Evolutionary conservation across 2,797 vertebrate genomes (phyloP).

Genomic region (Coranthus polyacanthus): DNA sequence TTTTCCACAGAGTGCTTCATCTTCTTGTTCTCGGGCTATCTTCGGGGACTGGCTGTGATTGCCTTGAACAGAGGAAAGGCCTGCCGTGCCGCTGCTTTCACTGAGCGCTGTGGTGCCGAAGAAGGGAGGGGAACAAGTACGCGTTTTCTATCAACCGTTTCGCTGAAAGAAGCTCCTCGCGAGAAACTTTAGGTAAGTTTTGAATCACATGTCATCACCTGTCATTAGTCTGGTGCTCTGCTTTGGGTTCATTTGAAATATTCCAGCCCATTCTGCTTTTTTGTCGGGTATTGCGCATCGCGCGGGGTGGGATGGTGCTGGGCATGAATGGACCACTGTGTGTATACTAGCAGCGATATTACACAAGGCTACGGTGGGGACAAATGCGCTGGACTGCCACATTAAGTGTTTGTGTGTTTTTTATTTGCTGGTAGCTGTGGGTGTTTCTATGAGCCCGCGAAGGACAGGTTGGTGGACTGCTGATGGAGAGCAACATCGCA

Average conservation of each 20-base stretch:
- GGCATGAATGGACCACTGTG: slow-evolving; percentile 50
- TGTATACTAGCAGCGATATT: not conserved
- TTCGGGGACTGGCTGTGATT: not conserved
- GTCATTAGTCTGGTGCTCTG: fast-evolving
- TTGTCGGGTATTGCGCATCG: slow-evolving; percentile 9
- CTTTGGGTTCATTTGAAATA: fast-evolving
- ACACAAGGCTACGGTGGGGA: not conserved
- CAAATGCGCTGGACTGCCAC: no score
- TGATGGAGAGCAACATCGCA: slow-evolving; percentile 17
- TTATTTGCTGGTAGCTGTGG: not conserved
- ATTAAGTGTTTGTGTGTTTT: no score
- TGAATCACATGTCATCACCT: not conserved
- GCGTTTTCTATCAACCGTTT: not conserved
- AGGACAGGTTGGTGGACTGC: not conserved
- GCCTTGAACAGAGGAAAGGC: not conserved
- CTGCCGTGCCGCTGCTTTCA: not conserved
- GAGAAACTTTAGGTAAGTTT: slow-evolving; percentile 44
- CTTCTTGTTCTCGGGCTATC: not conserved
- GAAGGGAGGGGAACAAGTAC: not conserved
- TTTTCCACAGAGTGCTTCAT: slow-evolving; percentile 20
- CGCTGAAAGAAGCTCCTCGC: not conserved
- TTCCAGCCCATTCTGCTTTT: no score
- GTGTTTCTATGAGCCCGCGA: not conserved
- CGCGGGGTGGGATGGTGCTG: slow-evolving; percentile 24
- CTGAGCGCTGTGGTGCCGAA: not conserved